Percentiles rank a stretch among this genome's conserved stretches.
phyloP scores from a whole-genome alignment of 2,797 vertebrate species.

The Sitta carolinensis region DNA sequence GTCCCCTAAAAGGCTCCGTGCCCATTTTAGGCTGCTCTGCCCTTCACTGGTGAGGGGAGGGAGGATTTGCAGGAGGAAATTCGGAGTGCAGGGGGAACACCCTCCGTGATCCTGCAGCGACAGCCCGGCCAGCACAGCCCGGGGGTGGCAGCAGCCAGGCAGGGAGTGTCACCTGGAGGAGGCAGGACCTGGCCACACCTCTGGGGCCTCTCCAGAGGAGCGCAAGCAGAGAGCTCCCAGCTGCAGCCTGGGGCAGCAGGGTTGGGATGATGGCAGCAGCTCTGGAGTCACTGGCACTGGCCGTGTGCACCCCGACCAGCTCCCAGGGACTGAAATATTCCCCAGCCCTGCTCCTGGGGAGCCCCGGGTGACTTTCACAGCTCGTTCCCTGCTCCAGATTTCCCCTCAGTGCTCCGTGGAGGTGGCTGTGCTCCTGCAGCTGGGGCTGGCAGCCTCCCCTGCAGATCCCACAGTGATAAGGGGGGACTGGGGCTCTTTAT shows the following conservation, averaged over 20 bases:
- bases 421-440: constrained; percentile 48
- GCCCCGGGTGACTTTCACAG: neutral
- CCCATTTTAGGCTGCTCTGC: neutral
- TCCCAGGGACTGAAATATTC: fast-evolving
- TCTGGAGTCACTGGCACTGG: neutral
- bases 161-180: neutral
- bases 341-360: neutral
- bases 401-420: neutral
- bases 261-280: neutral
- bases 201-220: neutral
- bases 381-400: neutral
- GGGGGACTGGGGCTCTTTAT: constrained; percentile 68
- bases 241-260: neutral
- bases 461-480: constrained; percentile 49
- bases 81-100: neutral
- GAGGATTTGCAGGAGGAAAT: neutral
- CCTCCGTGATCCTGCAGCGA: neutral
- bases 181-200: neutral
- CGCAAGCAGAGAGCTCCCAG: neutral
- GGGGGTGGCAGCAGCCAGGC: neutral
- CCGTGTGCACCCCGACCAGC: neutral
- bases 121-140: neutral
- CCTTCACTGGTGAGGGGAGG: neutral
- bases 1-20: too few species aligned
- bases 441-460: constrained; percentile 52